These are phyloP conservation scores for Gymnodraco acuticeps DNA, from an alignment of 2,797 vertebrate genomes.

Conservation along the genomic window DNA sequence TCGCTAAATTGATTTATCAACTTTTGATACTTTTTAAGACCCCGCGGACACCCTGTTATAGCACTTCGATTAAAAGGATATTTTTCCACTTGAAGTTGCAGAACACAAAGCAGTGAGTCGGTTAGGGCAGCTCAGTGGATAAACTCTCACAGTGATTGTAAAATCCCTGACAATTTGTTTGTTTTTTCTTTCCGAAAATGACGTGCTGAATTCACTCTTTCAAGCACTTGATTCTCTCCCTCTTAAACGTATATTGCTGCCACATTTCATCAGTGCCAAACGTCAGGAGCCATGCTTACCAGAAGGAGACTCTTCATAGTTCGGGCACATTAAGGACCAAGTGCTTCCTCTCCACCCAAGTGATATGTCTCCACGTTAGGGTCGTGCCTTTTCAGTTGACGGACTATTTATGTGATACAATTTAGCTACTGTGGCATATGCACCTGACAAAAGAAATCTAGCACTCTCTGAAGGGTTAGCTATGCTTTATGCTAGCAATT, in stretches of 20 bases:
- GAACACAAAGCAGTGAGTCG: not conserved
- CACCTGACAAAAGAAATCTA: slow-evolving; percentile 8
- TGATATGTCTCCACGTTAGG: not conserved
- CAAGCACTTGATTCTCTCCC: slow-evolving; percentile 1
- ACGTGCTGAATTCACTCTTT: slow-evolving; percentile 3
- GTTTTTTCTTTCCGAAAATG: slow-evolving; percentile 16
- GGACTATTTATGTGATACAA: not conserved
- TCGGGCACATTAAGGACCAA: slow-evolving; percentile 10
- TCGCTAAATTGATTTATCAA: too few species aligned
- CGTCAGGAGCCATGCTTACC: slow-evolving; percentile 7
- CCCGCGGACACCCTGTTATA: too few species aligned
- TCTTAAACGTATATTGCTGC: slow-evolving; percentile 5
- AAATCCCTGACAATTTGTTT: slow-evolving; percentile 12
- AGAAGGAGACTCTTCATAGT: slow-evolving; percentile 14
- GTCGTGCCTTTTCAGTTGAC: not conserved
- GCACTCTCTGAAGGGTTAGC: not conserved
- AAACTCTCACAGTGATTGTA: not conserved
- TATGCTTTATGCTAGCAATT: not conserved
- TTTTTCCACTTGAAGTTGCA: slow-evolving; percentile 30
- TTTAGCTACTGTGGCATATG: not conserved
- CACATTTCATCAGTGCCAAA: slow-evolving; percentile 18
- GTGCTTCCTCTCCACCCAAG: slow-evolving; percentile 4
- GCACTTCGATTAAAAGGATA: not conserved
- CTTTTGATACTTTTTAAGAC: too few species aligned
- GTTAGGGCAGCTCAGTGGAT: not conserved